Percentiles rank a stretch among this genome's conserved stretches.
These are phyloP conservation scores for Drosophila ananassae DNA, from an alignment of 1,140 invertebrate species.

Conservation along the genomic window DNA sequence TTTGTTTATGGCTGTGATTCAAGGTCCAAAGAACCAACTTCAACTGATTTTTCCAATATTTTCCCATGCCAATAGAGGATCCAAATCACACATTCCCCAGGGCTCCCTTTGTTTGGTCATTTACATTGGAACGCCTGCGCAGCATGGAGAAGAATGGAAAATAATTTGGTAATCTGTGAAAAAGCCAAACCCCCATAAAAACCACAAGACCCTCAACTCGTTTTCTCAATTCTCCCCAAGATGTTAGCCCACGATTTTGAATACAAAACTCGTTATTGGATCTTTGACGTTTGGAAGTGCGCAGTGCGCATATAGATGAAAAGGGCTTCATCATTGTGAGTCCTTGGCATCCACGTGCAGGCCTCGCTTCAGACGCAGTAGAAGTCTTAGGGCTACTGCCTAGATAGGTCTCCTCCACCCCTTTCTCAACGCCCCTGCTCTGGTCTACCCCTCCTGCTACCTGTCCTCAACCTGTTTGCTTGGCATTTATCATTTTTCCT, in stretches of 20 bases:
- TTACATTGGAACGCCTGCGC: slow-evolving; percentile 33
- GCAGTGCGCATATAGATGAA: slow-evolving; percentile 47
- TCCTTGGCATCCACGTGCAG: slow-evolving; percentile 65
- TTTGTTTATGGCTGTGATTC: slow-evolving; percentile 5
- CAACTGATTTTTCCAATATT: slow-evolving; percentile 20
- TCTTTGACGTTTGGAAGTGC: slow-evolving; percentile 68
- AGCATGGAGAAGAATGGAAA: slow-evolving; percentile 50
- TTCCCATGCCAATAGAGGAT: slow-evolving; percentile 35
- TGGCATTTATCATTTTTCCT: slow-evolving; percentile 74
- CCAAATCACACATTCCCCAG: slow-evolving; percentile 46
- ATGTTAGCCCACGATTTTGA: slow-evolving; percentile 19
- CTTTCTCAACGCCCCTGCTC: slow-evolving; percentile 6
- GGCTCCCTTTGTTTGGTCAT: slow-evolving; percentile 57
- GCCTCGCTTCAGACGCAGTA: slow-evolving; percentile 56
- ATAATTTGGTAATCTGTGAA: slow-evolving; percentile 79
- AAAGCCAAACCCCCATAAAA: slow-evolving; percentile 81
- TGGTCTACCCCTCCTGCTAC: slow-evolving; percentile 36
- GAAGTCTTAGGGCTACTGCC: slow-evolving; percentile 55
- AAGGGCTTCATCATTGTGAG: slow-evolving; percentile 67
- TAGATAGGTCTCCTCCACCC: slow-evolving; percentile 21
- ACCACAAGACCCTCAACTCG: slow-evolving; percentile 74
- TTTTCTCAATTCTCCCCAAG: slow-evolving; percentile 34
- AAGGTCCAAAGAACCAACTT: slow-evolving; percentile 5
- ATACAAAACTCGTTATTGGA: slow-evolving; percentile 71
- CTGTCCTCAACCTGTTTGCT: slow-evolving; percentile 76